A percentile compares a stretch with the other conserved stretches of the same genome.
phyloP scores from a whole-genome alignment of 2,797 vertebrate genomes.

The Anas bahamensis region DNA sequence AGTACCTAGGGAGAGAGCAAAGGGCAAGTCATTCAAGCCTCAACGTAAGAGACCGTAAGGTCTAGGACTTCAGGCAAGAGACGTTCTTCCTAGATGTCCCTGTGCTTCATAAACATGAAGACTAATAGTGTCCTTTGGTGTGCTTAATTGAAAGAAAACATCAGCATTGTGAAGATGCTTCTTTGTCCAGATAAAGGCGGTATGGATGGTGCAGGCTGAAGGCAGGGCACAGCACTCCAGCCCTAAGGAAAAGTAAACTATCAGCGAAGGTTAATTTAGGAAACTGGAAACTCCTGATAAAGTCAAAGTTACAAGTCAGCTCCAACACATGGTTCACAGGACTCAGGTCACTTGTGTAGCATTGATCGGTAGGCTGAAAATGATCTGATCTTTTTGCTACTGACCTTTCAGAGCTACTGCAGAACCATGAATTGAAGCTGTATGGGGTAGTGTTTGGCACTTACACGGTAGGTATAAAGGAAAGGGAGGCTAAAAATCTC shows the following conservation, averaged over 20 bases:
- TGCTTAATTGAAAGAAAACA: background rate
- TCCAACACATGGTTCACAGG: background rate
- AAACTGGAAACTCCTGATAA: background rate
- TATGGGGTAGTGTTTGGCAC: constrained; percentile 6
- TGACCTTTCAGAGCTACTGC: constrained; percentile 18
- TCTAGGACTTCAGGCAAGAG: background rate
- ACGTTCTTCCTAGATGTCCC: background rate
- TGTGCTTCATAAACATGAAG: background rate
- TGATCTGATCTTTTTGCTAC: background rate
- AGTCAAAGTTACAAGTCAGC: background rate
- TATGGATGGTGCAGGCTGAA: background rate
- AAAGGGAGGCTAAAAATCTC: constrained; percentile 37
- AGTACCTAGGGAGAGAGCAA: background rate
- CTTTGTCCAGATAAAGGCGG: background rate
- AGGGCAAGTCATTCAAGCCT: background rate
- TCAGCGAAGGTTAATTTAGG: background rate
- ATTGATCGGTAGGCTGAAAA: constrained; percentile 15
- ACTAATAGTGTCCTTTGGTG: background rate
- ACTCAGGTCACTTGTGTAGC: background rate
- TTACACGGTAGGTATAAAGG: constrained; percentile 25
- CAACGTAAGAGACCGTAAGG: background rate
- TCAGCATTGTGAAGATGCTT: background rate
- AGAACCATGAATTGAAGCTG: constrained; percentile 42
- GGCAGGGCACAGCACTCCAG: background rate
- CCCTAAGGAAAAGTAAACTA: background rate